Conservation (phyloP, 2,797 vertebrate genomes). For the Falco cherrug region DNA sequence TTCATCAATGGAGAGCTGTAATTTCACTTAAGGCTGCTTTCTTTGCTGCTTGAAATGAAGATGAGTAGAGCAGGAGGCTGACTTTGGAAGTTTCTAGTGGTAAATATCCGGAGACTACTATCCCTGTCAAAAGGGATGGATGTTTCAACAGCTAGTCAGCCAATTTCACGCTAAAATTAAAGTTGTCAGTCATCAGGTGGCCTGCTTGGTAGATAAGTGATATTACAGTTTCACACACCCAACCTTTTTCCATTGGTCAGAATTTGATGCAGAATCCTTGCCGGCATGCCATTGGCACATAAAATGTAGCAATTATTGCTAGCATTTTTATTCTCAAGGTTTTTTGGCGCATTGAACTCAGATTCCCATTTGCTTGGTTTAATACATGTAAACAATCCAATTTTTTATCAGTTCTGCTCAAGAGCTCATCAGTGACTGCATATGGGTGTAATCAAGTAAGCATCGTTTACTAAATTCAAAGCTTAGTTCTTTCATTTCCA, state of each 20-base stretch:
- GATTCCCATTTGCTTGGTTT: conserved; percentile 44
- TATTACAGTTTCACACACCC: conserved; percentile 44
- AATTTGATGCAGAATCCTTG: conserved; percentile 27
- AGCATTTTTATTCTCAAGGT: conserved; percentile 47
- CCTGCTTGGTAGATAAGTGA: conserved; percentile 66
- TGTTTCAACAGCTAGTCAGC: conserved; percentile 65
- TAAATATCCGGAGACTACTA: conserved; percentile 38
- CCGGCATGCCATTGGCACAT: conserved; percentile 5
- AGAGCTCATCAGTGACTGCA: conserved; percentile 53
- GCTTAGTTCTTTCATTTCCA: conserved; percentile 36
- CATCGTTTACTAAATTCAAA: conserved; percentile 45
- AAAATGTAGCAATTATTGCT: conserved; percentile 31
- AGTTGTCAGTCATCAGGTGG: conserved; percentile 74
- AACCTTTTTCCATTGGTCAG: conserved; percentile 38
- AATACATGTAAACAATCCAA: conserved; percentile 61
- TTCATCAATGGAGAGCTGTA: neutral
- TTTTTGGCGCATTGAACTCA: conserved; percentile 27
- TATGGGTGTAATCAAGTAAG: conserved; percentile 61
- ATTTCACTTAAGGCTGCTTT: neutral
- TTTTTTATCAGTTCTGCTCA: conserved; percentile 63
- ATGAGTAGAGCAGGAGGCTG: neutral
- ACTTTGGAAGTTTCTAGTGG: conserved; percentile 31
- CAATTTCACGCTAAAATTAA: conserved; percentile 76
- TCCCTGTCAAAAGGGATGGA: conserved; percentile 62
- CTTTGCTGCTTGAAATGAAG: neutral